Evolutionary conservation across 2,888 invertebrate genomes (phyloP).

Genomic region (Elaeidobius kamerunicus): DNA sequence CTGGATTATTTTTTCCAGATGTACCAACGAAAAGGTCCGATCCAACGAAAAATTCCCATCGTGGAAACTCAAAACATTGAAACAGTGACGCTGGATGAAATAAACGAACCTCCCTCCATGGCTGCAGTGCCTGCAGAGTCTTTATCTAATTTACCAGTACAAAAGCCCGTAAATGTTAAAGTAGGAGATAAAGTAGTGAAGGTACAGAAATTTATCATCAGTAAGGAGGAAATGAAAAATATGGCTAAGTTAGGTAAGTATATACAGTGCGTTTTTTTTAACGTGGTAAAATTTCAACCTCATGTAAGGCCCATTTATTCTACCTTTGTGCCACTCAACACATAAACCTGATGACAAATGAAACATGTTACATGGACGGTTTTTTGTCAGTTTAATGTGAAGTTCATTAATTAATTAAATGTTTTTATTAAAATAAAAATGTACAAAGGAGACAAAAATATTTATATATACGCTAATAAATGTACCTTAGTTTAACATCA

Average conservation of each 20-base stretch:
- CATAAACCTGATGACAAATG: no score
- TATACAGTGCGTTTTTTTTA: not conserved
- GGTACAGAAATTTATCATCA: conserved; percentile 65
- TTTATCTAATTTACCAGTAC: conserved; percentile 7
- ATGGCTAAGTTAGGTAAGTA: conserved; percentile 63
- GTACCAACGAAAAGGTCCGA: conserved; percentile 33
- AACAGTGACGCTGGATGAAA: conserved; percentile 35
- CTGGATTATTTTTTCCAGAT: conserved; percentile 28
- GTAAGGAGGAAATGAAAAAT: conserved; percentile 63
- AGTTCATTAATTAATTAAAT: no score
- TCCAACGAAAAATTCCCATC: conserved; percentile 25
- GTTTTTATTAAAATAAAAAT: no score
- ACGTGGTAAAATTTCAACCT: no score
- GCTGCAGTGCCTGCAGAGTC: conserved; percentile 5
- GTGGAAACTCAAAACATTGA: conserved; percentile 25
- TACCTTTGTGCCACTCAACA: no score
- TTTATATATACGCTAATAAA: no score
- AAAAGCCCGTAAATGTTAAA: conserved; percentile 50
- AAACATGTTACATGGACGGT: no score
- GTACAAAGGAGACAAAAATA: no score
- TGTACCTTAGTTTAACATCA: no score
- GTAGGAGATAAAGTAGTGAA: conserved; percentile 61
- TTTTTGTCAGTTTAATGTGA: no score
- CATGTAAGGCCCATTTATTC: no score
- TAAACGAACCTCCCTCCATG: conserved; percentile 29